A percentile compares a stretch with the other conserved stretches of the same genome.
These are phyloP conservation scores for Deilephila porcellus DNA, from an alignment of 2,888 invertebrate species.

Conservation along the genomic window DNA sequence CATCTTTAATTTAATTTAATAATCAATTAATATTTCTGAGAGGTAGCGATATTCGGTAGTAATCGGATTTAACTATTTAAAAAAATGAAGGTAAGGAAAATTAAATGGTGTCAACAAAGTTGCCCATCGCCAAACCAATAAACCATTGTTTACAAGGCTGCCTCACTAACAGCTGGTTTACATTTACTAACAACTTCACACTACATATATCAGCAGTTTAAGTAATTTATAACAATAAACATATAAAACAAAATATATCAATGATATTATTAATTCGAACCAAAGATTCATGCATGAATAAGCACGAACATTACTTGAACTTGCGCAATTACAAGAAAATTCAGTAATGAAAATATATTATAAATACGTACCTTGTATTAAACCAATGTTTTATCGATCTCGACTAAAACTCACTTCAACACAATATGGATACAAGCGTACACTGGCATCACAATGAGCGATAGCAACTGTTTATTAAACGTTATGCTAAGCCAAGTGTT, in stretches of 20 bases:
- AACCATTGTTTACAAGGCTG: background rate
- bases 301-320: background rate
- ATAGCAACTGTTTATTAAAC: constrained; percentile 42
- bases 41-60: too few species aligned
- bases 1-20: too few species aligned
- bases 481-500: constrained; percentile 49
- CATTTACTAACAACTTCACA: background rate
- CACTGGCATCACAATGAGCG: constrained; percentile 16
- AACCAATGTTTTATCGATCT: constrained; percentile 9
- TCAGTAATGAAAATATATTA: background rate
- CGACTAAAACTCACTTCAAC: constrained; percentile 18
- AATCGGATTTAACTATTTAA: background rate
- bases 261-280: background rate
- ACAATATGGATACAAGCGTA: constrained; percentile 10
- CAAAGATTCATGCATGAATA: background rate
- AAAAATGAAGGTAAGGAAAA: background rate
- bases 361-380: constrained; percentile 21
- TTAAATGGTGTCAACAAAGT: background rate
- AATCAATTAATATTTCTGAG: too few species aligned
- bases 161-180: background rate
- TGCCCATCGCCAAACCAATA: background rate
- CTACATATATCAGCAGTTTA: background rate
- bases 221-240: background rate
- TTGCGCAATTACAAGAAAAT: background rate
- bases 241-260: background rate